phyloP scores from a whole-genome alignment of 2,888 invertebrate species.

The Anarsia innoxiella region DNA sequence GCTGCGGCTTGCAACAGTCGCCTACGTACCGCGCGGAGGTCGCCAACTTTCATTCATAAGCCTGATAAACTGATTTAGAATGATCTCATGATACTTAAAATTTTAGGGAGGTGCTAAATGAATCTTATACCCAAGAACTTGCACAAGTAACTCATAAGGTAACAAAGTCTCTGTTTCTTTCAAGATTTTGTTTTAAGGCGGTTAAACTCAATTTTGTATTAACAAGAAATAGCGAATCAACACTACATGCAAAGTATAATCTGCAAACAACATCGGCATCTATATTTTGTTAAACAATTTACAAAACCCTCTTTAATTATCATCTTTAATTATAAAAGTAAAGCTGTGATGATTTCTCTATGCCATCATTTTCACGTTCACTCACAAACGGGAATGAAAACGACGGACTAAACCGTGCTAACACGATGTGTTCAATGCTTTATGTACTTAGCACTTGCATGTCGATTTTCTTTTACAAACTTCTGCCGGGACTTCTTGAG shows the following conservation, averaged over 20 bases:
- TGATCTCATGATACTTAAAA: constrained; percentile 4
- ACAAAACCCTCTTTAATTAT: constrained; percentile 10
- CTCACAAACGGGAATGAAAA: not conserved
- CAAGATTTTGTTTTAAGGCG: too few relatives aligned
- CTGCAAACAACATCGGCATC: too few relatives aligned
- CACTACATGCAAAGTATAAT: too few relatives aligned
- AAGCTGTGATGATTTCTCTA: constrained; percentile 9
- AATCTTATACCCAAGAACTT: too few relatives aligned
- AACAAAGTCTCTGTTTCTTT: too few relatives aligned
- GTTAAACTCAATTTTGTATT: too few relatives aligned
- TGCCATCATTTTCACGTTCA: not conserved
- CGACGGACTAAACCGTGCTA: constrained; percentile 11
- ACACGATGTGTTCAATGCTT: constrained; percentile 1
- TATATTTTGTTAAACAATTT: too few relatives aligned
- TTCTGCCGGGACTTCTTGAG: too few relatives aligned
- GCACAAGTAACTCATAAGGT: too few relatives aligned
- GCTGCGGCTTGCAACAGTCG: constrained; percentile 54
- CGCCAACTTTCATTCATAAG: constrained; percentile 72
- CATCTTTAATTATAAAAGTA: constrained; percentile 9
- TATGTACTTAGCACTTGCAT: not conserved
- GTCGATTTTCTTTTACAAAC: too few relatives aligned
- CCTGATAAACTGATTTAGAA: constrained; percentile 16
- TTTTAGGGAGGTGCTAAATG: too few relatives aligned
- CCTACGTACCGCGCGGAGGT: constrained; percentile 63
- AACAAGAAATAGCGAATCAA: too few relatives aligned